Conservation (phyloP, 2,113 vertebrate species). For the Trichechus manatus region DNA sequence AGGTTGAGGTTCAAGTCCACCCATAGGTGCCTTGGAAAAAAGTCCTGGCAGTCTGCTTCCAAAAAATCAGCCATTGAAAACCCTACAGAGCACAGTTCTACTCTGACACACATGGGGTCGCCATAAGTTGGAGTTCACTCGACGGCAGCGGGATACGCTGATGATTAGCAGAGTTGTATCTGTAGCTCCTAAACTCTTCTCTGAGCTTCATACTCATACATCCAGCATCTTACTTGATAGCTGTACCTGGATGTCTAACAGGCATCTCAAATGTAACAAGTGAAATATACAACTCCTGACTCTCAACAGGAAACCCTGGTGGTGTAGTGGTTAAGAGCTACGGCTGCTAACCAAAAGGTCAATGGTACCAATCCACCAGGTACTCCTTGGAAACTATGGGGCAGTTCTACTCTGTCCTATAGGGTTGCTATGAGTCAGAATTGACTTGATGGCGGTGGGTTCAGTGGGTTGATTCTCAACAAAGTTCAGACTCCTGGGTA, state of each 20-base stretch:
- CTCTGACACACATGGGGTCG: background rate
- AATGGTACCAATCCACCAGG: no score
- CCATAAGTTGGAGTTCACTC: no score
- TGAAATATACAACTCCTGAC: background rate
- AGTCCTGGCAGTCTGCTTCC: background rate
- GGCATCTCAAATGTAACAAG: background rate
- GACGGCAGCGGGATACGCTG: background rate
- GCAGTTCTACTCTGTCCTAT: no score
- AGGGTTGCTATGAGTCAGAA: no score
- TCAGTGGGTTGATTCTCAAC: background rate
- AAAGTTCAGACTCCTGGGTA: background rate
- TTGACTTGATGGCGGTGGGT: no score
- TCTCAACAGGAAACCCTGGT: background rate
- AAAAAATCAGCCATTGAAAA: background rate
- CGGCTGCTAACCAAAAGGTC: no score
- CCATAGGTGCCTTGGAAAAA: background rate
- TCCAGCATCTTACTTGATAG: background rate
- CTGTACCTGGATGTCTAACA: background rate
- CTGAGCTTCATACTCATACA: background rate
- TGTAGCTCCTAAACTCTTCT: background rate
- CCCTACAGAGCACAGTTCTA: background rate
- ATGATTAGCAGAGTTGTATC: background rate
- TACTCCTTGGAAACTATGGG: no score
- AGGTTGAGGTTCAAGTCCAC: background rate
- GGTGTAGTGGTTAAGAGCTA: no score